A percentile compares a stretch with the other conserved stretches of the same genome.
Conservation (phyloP, 1,140 invertebrate genomes). For the Yoshiicerus persimilis region DNA sequence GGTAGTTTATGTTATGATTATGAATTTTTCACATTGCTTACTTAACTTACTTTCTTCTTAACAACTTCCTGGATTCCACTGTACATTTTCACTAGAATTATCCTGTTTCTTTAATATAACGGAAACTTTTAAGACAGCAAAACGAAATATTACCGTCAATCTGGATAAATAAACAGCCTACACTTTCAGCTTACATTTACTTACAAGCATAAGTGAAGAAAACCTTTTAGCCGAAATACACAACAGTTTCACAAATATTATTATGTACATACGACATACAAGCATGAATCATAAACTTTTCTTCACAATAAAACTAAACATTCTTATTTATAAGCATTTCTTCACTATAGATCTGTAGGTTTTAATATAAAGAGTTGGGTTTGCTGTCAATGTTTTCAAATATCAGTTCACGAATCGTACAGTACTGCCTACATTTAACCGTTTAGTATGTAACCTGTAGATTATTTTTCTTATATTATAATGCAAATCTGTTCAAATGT, state of each 20-base stretch:
- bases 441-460: no score
- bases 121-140: background rate
- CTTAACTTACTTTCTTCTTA: slow-evolving; percentile 3
- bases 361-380: no score
- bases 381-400: no score
- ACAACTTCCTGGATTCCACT: background rate
- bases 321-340: background rate
- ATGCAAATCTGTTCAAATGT: background rate
- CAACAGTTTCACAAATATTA: background rate
- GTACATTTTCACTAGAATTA: background rate
- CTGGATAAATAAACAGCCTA: background rate
- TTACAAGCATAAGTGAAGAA: background rate
- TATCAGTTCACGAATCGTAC: no score
- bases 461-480: no score
- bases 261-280: no score
- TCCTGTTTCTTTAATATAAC: background rate
- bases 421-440: no score
- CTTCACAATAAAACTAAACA: background rate
- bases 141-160: background rate
- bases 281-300: no score
- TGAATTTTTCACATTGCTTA: slow-evolving; percentile 9
- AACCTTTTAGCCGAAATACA: background rate
- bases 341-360: no score
- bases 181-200: no score
- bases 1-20: slow-evolving; percentile 6